phyloP scores from a whole-genome alignment of 2,797 vertebrate genomes.

The Catamblyrhynchus diadema region DNA sequence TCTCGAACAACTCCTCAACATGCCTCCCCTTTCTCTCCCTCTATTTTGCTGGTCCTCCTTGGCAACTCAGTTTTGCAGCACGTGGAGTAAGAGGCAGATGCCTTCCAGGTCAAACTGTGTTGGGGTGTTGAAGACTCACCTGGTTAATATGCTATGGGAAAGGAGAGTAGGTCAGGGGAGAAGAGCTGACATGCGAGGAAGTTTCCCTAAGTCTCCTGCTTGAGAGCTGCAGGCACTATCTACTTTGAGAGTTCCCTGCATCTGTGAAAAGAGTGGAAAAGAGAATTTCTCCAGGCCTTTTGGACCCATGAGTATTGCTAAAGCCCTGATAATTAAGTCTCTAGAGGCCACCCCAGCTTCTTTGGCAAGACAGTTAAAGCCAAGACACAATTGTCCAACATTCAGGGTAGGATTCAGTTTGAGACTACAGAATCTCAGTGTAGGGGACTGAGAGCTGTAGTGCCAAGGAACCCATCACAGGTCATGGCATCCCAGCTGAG shows the following conservation, averaged over 20 bases:
- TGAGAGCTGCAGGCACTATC: not conserved
- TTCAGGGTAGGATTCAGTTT: not conserved
- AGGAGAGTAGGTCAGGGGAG: not conserved
- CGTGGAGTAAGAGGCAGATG: not conserved
- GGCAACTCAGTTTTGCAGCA: not conserved
- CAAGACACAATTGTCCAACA: not conserved
- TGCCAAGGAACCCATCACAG: not conserved
- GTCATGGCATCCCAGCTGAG: not conserved
- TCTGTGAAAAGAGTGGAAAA: not conserved
- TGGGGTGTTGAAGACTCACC: not conserved
- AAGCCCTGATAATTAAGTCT: not conserved
- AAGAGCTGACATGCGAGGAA: not conserved
- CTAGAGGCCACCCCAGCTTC: not conserved
- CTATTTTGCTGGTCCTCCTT: not conserved
- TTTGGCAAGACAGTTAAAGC: not conserved
- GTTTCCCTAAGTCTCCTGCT: not conserved
- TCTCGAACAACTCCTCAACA: not conserved
- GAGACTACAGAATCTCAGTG: not conserved
- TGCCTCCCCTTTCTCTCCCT: not conserved
- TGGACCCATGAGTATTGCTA: not conserved
- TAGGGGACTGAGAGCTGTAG: not conserved
- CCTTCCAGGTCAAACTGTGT: not conserved
- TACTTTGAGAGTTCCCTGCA: not conserved
- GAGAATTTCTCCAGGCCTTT: not conserved
- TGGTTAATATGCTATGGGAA: not conserved